Conservation (phyloP, 2,113 vertebrate genomes). For the Hirundichthys speculiger region DNA sequence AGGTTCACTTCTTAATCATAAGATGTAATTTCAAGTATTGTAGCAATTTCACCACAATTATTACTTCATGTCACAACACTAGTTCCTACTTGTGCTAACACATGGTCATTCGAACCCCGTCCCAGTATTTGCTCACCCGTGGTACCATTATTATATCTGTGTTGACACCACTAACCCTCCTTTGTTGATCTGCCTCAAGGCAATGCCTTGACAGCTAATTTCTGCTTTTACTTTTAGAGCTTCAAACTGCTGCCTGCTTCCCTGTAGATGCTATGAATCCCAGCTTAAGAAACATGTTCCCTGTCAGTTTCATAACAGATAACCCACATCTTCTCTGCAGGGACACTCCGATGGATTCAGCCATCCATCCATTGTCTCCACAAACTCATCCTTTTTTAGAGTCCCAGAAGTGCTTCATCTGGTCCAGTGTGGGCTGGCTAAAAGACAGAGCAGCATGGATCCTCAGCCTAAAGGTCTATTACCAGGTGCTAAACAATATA, state of each 20-base stretch:
- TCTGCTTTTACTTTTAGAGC: conserved; percentile 1
- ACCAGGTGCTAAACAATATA: conserved; percentile 7
- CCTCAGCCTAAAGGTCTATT: neutral
- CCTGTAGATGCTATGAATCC: neutral
- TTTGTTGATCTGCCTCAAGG: conserved; percentile 3
- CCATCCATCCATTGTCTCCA: conserved; percentile 42
- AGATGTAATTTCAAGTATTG: no score
- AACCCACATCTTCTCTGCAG: conserved; percentile 22
- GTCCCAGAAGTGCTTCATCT: conserved; percentile 21
- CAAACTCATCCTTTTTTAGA: conserved; percentile 20
- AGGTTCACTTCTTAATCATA: conserved; percentile 11
- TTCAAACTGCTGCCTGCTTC: conserved; percentile 1
- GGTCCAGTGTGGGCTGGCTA: conserved; percentile 7
- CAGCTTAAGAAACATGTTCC: conserved; percentile 21
- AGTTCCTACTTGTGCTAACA: no score
- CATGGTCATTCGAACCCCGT: no score
- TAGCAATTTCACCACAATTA: neutral
- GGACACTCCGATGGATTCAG: conserved; percentile 18
- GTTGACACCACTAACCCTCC: neutral
- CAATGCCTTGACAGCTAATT: neutral
- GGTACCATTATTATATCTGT: no score
- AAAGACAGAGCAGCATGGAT: neutral
- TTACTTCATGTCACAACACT: no score
- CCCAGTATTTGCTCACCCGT: no score
- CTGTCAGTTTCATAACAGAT: conserved; percentile 27